Base-by-base conservation (phyloP, 2,113 vertebrate genomes). In the Romanogobio albipinnatus region DNA sequence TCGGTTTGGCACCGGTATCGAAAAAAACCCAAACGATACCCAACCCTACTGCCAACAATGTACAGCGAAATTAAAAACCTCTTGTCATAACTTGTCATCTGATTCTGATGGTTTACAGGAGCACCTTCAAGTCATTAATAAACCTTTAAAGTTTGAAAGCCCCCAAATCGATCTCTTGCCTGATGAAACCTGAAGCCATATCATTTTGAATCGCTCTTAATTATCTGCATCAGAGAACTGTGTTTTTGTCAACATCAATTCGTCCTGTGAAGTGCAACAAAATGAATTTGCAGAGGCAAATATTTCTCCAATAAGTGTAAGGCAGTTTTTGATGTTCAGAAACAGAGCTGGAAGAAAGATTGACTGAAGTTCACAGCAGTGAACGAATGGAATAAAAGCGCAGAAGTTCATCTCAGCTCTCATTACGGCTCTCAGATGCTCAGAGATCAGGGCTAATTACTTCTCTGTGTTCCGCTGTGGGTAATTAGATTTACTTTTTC, bases 121-220 rank as follows among this genome's bases (percentile, higher is more conserved):
- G 14, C 39, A 45, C 43, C 24, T 45, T 80, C n/a, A 17, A 29
- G 22, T 49, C 43, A 80, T 64, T 64, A 64, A 49, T 49, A 64
- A 80, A 62, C 6, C 59, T 47, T 64, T 13, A 80, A 26, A 80
- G 77, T 43, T 64, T 19, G 59, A 64, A 64, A 24, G 6, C 24
- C 59, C 39, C 59, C 77, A 80, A 47, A 80, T 80, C 58, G 39
- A 80, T 80, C 59, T 80, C 58, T 39, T 45, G 24, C 43, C 76
- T n/a, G 59, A 80, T 26, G 39, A 45, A 80, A 78, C 39, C 49
- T 36, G 74, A 56, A 76, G 47, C 15, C 15, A 10, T 36, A 76
- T 22, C 75, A 39, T 22, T 17, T 36, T 22, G 17, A 61, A 53
- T 53, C 24, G 1, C 73, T 76, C 45, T 76, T 78, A 39, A 78